Base-by-base conservation (phyloP, 2,888 invertebrate genomes). In the Latrodectus elegans region DNA sequence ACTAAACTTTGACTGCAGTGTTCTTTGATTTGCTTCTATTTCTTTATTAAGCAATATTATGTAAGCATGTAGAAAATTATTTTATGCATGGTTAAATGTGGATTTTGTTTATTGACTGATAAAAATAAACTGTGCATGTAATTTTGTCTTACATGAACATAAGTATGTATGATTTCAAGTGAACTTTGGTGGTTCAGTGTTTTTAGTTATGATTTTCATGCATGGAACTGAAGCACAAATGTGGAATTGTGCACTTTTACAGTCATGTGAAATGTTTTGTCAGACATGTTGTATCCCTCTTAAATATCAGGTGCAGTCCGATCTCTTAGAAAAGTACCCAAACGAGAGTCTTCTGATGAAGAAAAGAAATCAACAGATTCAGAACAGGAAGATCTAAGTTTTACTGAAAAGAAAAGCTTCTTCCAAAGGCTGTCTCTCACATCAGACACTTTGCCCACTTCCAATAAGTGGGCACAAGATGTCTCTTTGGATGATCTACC, bases 361-460 rank as follows among this genome's bases (percentile, higher is more conserved):
- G 72, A 78, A 12, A 78, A 72, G 53, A 87, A 87, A 38, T 87
- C 86, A 1, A 80, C 88, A n/a, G 88, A 84, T 68, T 84, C 83
- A 1, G 84, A 89, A 70, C 79, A 87, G 51, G 88, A 88, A 82
- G 74, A 77, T 49, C 53, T 89, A 15, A 89, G 89, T 73, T 89
- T 89, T 70, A 82, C 86, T 4, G 89, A 89, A 53, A 89, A 89
- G 73, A 85, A 85, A 71, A 86, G 82, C 52, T 88, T 88, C 72
- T 89, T 89, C 70, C 89, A 89, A 70, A 86, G 86, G 55, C 67
- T 89, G 64, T 88, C 88, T 51, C 64, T 88, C 15, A 88, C 89
- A 22, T 74, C 85, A 22, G 89, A 89, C n/a, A 71, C 80, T 26
- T 65, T 81, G 14, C 84, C 84, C 9, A 72, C 60, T 15, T 81